phyloP scores from a whole-genome alignment of 2,797 vertebrate species.

The Megaceryle alcyon region DNA sequence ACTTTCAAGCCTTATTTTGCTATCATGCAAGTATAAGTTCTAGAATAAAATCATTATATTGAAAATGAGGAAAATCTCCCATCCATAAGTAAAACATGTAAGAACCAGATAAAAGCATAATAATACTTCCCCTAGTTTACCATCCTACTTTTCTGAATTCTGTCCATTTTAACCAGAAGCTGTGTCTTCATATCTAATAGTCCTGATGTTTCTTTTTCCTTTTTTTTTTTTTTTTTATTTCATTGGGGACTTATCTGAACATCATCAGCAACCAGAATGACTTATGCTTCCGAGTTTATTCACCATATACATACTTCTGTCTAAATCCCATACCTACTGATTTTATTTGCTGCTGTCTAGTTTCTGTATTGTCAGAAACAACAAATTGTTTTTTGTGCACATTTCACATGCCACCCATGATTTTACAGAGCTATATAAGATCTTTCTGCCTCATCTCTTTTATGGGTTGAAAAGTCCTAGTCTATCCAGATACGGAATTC shows the following conservation, averaged over 20 bases:
- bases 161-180: not conserved
- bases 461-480: not conserved
- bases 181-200: not conserved
- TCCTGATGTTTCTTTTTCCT: not conserved
- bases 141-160: not conserved
- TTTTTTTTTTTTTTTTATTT: rapidly evolving
- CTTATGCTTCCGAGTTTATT: not conserved
- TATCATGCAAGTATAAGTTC: not conserved
- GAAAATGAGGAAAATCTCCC: not conserved
- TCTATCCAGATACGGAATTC: not conserved
- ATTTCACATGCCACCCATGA: not conserved
- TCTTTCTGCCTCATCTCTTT: not conserved
- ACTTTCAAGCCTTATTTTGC: not conserved
- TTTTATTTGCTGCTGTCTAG: not conserved
- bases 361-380: not conserved
- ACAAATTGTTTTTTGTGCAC: not conserved
- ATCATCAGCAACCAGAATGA: not conserved
- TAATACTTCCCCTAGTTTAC: not conserved
- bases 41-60: not conserved
- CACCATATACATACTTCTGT: not conserved
- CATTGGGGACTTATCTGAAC: not conserved
- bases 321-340: not conserved
- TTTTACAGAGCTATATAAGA: not conserved
- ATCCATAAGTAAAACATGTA: not conserved
- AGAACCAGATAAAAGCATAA: not conserved